Conservation (phyloP, 2,797 vertebrate genomes). For the Lacerta agilis region DNA sequence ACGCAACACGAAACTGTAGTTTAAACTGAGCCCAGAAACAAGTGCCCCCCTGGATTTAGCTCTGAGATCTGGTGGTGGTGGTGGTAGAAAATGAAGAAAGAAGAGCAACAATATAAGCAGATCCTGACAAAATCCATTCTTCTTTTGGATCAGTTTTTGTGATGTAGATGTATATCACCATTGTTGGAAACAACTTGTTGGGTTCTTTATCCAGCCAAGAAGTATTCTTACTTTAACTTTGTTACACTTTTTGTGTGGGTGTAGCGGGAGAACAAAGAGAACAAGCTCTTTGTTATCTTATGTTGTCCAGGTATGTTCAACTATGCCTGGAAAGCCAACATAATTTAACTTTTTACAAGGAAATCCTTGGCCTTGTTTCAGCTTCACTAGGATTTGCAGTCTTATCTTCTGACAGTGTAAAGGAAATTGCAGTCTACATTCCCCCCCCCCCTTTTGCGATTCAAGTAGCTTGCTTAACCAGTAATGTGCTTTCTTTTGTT, state of each 20-base stretch:
- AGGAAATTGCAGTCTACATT: neutral
- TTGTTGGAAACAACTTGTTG: neutral
- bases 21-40: neutral
- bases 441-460: neutral
- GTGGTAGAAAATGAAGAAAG: neutral
- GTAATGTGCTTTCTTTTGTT: constrained; percentile 38
- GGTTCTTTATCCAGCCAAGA: neutral
- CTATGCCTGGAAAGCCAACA: neutral
- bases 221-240: neutral
- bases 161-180: neutral
- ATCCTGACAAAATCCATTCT: neutral
- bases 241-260: neutral
- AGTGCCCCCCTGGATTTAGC: neutral
- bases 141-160: neutral
- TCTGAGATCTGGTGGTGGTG: neutral
- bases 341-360: neutral
- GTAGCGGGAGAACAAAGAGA: neutral
- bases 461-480: neutral
- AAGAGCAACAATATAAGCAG: neutral
- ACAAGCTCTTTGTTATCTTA: neutral
- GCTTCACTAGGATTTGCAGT: neutral
- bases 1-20: neutral
- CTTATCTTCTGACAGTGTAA: neutral
- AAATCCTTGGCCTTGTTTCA: neutral
- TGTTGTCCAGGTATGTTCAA: neutral